A percentile compares a stretch with the other conserved stretches of the same genome.
Evolutionary conservation across 1,140 invertebrate species (phyloP).

Genomic region (Aphidius gifuensis): DNA sequence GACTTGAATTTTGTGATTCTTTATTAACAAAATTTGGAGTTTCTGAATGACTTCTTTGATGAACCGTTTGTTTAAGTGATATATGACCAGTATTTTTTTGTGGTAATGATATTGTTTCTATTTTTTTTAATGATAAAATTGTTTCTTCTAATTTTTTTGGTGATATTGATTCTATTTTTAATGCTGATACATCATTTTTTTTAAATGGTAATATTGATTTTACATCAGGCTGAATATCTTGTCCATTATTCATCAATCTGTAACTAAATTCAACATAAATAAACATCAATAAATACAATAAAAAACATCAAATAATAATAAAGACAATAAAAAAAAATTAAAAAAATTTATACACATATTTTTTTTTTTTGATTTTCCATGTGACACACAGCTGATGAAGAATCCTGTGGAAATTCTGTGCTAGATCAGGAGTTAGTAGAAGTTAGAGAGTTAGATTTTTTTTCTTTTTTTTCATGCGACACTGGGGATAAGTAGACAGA

Average conservation of each 20-base stretch:
- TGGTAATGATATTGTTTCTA: not conserved
- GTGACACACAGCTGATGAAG: conserved; percentile 9
- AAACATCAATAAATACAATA: conserved; percentile 3
- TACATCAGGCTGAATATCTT: too few relatives aligned
- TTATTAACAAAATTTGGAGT: conserved; percentile 38
- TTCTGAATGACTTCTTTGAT: conserved; percentile 42
- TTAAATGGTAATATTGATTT: too few relatives aligned
- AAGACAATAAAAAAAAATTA: not conserved
- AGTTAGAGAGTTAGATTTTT: conserved; percentile 43
- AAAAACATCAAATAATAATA: not conserved
- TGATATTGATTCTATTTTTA: conserved; percentile 2
- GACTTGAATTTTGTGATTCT: conserved; percentile 38
- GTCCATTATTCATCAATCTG: conserved; percentile 37
- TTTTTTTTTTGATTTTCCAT: not conserved
- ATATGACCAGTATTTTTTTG: conserved; percentile 41
- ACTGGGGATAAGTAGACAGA: conserved; percentile 26
- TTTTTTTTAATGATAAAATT: too few relatives aligned
- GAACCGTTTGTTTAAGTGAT: conserved; percentile 45
- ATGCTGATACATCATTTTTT: conserved; percentile 14
- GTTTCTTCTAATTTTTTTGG: not conserved
- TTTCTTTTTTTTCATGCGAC: conserved; percentile 37
- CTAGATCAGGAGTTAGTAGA: conserved; percentile 39
- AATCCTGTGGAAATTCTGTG: conserved; percentile 32
- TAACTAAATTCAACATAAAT: conserved; percentile 32
- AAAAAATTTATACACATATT: not conserved